Evolutionary conservation across 1,140 invertebrate genomes (phyloP), one percentile per base, ranked within the genome.

Genomic region (Vollenhovia emeryi): DNA sequence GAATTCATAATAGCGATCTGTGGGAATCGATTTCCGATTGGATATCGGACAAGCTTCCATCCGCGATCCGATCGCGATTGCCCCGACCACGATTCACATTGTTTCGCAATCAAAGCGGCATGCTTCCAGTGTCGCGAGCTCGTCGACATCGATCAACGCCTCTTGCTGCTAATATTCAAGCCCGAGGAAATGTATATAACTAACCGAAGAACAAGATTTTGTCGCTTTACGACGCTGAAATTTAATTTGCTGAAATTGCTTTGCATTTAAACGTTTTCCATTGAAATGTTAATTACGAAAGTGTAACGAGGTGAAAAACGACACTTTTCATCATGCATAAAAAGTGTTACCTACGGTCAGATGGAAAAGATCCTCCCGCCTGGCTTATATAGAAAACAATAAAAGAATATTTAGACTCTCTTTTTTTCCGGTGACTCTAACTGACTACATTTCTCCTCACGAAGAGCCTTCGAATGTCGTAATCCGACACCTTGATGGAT

Each of bases 21-120:
- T 68, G 36, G 36, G 45, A 87, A 90, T 90, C 83, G 89, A 90
- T 90, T 90, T 90, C 84, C 89, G 59, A 90, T 90, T 84, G 71
- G 50, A 88, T 73, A 71, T 86, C 71, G 62, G 36, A 60, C 57
- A 52, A 43, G 40, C 76, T 43, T 55, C 57, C 76, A 45, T 13
- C n/a, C 57, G 50, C 79, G 66, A 87, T 75, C 80, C 82, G 71
- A 88, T 90, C 84, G 24, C 80, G 74, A 90, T 86, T 86, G 62
- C 59, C 36, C 24, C 74, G 84, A 87, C 76, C 82, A 68, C 84
- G 66, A 48, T 30, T 55, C 59, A 76, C 87, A 91, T 91, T 91
- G 90, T 91, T 88, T 84, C 85, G 59, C 84, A 91, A 91, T 91
- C 90, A 83, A 87, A 85, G 86, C 18, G 48, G 79, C 86, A 88